phyloP scores from a whole-genome alignment of 2,888 invertebrate genomes.

The Caenorhabditis sp. region DNA sequence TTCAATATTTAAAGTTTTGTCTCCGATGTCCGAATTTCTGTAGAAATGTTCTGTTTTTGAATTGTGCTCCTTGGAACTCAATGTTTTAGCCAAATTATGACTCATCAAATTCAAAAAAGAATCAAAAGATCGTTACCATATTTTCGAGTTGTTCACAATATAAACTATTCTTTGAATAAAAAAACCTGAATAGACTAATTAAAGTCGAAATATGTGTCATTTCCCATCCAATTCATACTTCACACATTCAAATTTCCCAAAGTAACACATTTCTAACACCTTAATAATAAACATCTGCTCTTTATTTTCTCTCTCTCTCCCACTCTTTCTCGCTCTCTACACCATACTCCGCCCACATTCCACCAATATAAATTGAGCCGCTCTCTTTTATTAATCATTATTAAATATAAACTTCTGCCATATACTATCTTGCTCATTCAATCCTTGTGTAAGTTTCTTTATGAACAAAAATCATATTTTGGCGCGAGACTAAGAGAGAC shows the following conservation, averaged over 20 bases:
- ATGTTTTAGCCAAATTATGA: too few relatives aligned
- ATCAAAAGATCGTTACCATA: too few relatives aligned
- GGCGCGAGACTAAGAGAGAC: neutral
- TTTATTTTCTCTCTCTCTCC: too few relatives aligned
- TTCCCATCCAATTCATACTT: too few relatives aligned
- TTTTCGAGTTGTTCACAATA: too few relatives aligned
- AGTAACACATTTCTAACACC: neutral
- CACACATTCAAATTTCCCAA: neutral
- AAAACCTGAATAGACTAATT: neutral
- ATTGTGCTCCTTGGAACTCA: too few relatives aligned
- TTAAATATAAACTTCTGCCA: neutral
- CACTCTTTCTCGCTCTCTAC: neutral
- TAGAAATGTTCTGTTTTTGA: too few relatives aligned
- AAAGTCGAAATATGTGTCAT: neutral
- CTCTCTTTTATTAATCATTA: neutral
- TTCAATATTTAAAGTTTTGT: too few relatives aligned
- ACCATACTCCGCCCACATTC: neutral
- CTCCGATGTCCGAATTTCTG: too few relatives aligned
- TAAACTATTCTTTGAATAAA: neutral
- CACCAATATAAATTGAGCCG: neutral
- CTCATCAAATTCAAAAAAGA: too few relatives aligned
- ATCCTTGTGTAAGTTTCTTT: neutral
- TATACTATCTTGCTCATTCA: neutral
- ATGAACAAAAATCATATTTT: too few relatives aligned
- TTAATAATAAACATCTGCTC: neutral